These are phyloP conservation scores for Brachyhypopomus gauderio DNA, from an alignment of 2,113 vertebrate genomes.

Conservation along the genomic window DNA sequence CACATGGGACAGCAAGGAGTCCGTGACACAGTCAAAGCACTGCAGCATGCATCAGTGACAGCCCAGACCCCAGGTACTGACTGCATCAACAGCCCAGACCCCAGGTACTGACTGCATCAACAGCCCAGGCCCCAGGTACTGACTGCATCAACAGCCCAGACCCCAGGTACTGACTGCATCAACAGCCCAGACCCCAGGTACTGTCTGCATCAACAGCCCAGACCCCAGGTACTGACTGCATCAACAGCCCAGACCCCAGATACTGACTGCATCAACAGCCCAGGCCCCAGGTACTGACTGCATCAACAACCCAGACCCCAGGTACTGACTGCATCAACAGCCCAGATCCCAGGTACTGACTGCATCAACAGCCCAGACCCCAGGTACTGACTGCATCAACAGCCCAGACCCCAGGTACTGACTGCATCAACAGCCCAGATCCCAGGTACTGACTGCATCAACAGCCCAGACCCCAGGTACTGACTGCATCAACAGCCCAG, in stretches of 20 bases:
- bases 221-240: background rate
- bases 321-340: slow-evolving; percentile 1
- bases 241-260: slow-evolving; percentile 23
- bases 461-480: slow-evolving; percentile 18
- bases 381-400: too few species aligned
- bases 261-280: too few species aligned
- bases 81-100: background rate
- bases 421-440: too few species aligned
- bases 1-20: slow-evolving; percentile 46
- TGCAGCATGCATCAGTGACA: slow-evolving; percentile 16
- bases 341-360: background rate
- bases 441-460: background rate
- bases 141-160: slow-evolving; percentile 6
- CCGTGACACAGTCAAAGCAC: slow-evolving; percentile 23
- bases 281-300: background rate
- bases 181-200: too few species aligned
- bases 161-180: background rate
- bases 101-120: background rate
- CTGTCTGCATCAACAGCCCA: slow-evolving; percentile 16
- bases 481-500: slow-evolving; percentile 15
- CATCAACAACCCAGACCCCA: too few species aligned
- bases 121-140: slow-evolving; percentile 14
- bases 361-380: slow-evolving; percentile 25
- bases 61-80: slow-evolving; percentile 1
- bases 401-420: background rate